These are phyloP conservation scores for Dicrostonyx torquatus DNA, from an alignment of 2,797 vertebrate genomes.

Conservation along the genomic window DNA sequence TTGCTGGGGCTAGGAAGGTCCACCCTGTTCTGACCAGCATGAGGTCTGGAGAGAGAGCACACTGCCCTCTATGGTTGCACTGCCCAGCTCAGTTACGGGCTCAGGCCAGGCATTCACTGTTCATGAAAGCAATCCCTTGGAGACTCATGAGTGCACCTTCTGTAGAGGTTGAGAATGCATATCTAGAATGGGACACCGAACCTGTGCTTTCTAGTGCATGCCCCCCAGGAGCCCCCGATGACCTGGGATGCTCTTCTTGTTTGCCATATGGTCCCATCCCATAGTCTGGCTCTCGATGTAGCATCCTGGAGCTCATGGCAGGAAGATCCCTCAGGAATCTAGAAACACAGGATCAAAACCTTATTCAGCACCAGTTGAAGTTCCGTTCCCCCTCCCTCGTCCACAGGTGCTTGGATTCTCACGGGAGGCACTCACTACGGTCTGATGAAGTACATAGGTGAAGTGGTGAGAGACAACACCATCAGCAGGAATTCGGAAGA, in stretches of 20 bases:
- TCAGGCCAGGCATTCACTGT: not conserved
- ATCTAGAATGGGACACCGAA: not conserved
- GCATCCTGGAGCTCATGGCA: fast-evolving
- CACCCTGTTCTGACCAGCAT: fast-evolving
- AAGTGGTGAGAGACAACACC: constrained; percentile 90
- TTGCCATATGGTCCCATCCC: fast-evolving
- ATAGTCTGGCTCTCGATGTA: too few species aligned
- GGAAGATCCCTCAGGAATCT: not conserved
- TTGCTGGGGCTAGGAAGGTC: not conserved
- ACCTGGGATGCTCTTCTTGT: not conserved
- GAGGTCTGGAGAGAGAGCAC: fast-evolving
- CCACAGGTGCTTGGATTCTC: constrained; percentile 89
- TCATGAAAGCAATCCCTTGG: not conserved
- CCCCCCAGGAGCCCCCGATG: not conserved
- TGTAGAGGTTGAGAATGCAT: not conserved
- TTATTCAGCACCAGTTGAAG: not conserved
- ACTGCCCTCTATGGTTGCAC: fast-evolving
- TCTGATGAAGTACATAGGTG: constrained; percentile 89
- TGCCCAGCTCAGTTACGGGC: not conserved
- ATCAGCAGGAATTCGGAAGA: constrained; percentile 89
- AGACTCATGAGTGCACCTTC: not conserved
- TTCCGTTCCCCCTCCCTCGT: not conserved
- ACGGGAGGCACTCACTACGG: constrained; percentile 88
- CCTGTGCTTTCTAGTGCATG: not conserved
- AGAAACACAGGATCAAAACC: not conserved